phyloP scores from a whole-genome alignment of 2,113 vertebrate genomes.

The Alethe castanea region DNA sequence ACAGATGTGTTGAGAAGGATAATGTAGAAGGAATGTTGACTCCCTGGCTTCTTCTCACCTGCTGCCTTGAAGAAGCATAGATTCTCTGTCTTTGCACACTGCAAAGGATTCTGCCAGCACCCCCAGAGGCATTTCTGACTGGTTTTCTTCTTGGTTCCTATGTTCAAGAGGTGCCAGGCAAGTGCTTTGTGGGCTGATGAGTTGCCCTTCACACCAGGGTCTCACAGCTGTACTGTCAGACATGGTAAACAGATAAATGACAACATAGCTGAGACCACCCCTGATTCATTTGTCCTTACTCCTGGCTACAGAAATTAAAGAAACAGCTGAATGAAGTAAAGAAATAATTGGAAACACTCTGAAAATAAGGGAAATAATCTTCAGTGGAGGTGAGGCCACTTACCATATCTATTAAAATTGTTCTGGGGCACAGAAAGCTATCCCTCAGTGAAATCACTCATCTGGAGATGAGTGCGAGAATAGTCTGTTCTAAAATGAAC shows the following conservation, averaged over 20 bases:
- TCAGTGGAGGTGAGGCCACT: background rate
- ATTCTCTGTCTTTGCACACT: background rate
- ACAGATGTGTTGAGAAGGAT: background rate
- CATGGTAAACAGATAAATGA: background rate
- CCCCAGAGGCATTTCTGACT: background rate
- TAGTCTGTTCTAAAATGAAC: background rate
- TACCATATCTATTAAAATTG: background rate
- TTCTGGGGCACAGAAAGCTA: background rate
- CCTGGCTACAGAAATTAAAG: background rate
- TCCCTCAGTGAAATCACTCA: background rate
- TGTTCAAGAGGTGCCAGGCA: background rate
- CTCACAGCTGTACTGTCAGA: accelerated
- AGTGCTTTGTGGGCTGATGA: background rate
- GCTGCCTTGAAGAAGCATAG: background rate
- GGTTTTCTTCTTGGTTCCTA: background rate
- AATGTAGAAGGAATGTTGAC: background rate
- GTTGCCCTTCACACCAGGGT: background rate
- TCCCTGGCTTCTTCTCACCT: background rate
- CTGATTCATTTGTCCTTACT: background rate
- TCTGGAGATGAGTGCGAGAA: background rate
- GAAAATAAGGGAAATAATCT: background rate
- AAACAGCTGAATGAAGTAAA: background rate
- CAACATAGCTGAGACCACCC: accelerated
- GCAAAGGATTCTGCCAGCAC: background rate
- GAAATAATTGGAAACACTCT: background rate